Evolutionary conservation across 2,888 invertebrate genomes (phyloP).

Genomic region (Drosophila borborema): DNA sequence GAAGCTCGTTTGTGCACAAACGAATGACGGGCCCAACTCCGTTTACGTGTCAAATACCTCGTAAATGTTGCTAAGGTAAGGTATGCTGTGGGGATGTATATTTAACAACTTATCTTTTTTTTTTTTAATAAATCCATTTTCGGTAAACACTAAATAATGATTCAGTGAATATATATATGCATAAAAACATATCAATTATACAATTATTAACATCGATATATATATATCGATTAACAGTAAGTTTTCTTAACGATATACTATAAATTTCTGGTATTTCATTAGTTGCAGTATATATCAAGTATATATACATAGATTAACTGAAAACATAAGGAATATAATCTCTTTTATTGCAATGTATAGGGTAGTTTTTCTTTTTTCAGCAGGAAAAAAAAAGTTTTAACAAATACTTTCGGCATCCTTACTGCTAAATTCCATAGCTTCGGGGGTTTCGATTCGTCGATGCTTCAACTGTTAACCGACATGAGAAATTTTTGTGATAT

Average conservation of each 20-base stretch:
- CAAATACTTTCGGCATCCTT: conserved; percentile 39
- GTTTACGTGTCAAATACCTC: conserved; percentile 20
- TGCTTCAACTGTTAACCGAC: conserved; percentile 60
- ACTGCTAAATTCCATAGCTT: conserved; percentile 18
- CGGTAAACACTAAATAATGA: too few relatives aligned
- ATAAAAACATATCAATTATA: too few relatives aligned
- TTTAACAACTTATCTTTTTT: too few relatives aligned
- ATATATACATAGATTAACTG: too few relatives aligned
- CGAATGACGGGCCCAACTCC: conserved; percentile 9
- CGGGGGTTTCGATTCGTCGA: not conserved
- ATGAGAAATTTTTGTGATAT: conserved; percentile 70
- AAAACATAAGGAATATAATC: too few relatives aligned
- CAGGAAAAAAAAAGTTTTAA: conserved; percentile 43
- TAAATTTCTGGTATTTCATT: too few relatives aligned
- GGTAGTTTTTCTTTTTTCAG: conserved; percentile 23
- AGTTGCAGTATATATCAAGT: too few relatives aligned
- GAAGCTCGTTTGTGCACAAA: conserved; percentile 12
- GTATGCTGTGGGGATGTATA: not conserved
- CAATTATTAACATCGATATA: too few relatives aligned
- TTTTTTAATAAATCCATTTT: too few relatives aligned
- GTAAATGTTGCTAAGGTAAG: not conserved
- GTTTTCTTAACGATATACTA: too few relatives aligned
- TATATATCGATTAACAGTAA: too few relatives aligned
- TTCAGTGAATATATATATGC: too few relatives aligned
- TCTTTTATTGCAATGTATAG: not conserved